Conservation (phyloP, 2,113 vertebrate species). For the Eulemur rufifrons region DNA sequence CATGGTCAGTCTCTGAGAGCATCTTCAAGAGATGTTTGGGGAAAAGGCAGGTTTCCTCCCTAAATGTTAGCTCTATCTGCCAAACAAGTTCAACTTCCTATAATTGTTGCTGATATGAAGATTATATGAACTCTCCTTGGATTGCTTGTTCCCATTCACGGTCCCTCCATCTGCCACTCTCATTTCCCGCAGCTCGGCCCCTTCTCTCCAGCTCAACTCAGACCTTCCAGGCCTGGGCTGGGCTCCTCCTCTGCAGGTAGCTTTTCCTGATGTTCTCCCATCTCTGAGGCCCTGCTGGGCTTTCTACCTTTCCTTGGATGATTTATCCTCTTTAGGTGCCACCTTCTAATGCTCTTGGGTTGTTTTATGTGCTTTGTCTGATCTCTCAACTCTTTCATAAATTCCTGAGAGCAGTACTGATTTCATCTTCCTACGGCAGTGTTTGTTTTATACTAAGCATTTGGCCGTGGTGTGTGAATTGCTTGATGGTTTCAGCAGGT, state of each 20-base stretch:
- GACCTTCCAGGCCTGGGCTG: accelerated
- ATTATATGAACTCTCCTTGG: background rate
- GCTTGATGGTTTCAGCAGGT: no score
- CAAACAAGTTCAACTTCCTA: background rate
- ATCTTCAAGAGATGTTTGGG: background rate
- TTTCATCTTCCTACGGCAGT: no score
- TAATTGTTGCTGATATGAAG: background rate
- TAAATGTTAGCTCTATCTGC: background rate
- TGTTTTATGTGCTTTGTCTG: no score
- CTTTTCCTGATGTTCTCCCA: background rate
- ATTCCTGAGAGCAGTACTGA: no score
- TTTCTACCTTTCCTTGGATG: background rate
- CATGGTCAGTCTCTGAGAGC: background rate
- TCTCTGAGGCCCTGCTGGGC: background rate
- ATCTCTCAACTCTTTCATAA: no score
- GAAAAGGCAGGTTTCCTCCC: background rate
- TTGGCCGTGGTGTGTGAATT: no score
- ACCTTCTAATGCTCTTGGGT: background rate
- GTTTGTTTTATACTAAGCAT: no score
- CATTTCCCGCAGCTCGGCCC: background rate
- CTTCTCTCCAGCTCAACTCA: background rate
- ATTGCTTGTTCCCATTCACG: background rate
- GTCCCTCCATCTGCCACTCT: background rate
- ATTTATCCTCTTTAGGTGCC: background rate
- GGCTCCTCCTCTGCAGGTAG: background rate